A percentile compares a stretch with the other conserved stretches of the same genome.
Conservation (phyloP, 2,113 vertebrate species). For the Leucoraja erinaceus region DNA sequence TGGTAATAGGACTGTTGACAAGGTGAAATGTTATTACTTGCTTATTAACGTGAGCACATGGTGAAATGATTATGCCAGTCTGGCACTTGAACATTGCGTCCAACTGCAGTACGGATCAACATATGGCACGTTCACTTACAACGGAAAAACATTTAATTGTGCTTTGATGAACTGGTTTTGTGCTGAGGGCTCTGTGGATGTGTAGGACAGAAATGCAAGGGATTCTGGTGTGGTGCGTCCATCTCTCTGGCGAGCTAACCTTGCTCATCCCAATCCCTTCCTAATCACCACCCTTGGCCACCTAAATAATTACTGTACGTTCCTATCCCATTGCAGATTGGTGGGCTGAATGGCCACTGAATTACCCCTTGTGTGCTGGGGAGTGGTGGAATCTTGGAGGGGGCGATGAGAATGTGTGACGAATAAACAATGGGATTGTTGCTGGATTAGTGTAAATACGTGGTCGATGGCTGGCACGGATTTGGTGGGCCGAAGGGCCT, state of each 20-base stretch:
- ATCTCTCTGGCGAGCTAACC: no score
- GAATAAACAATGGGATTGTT: no score
- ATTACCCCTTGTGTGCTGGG: no score
- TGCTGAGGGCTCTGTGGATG: not conserved
- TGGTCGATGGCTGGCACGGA: no score
- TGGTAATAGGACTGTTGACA: conserved; percentile 31
- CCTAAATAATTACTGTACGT: no score
- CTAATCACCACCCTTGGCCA: not conserved
- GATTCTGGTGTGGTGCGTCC: not conserved
- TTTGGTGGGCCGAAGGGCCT: no score
- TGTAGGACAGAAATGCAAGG: not conserved
- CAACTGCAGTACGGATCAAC: conserved; percentile 9
- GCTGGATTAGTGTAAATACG: no score
- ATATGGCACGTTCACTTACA: conserved; percentile 24
- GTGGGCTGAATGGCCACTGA: no score
- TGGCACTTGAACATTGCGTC: conserved; percentile 25
- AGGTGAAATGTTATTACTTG: conserved; percentile 35
- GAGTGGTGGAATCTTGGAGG: no score
- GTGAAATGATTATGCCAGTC: conserved; percentile 20
- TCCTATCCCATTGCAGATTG: no score
- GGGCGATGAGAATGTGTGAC: no score
- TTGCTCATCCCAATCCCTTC: not conserved
- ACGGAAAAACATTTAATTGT: not conserved
- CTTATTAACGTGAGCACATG: conserved; percentile 21
- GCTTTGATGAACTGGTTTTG: conserved; percentile 29